A percentile compares a stretch with the other conserved stretches of the same genome.
Conservation (phyloP, 1,140 invertebrate species). For the Zophobas morio region DNA sequence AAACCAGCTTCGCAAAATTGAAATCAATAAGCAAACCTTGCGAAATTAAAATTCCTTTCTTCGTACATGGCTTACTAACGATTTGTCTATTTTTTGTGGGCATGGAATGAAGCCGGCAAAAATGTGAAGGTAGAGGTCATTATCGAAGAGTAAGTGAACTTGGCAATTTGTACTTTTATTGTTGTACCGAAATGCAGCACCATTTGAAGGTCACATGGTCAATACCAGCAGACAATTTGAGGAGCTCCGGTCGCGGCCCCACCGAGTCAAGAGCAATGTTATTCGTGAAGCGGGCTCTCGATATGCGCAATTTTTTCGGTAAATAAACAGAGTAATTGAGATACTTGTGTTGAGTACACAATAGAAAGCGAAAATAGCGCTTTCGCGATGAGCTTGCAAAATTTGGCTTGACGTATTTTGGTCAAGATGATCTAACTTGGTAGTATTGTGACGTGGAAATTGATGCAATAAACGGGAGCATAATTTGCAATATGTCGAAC, state of each 20-base stretch:
- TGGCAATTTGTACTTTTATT: conserved; percentile 20
- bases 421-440: too few relatives aligned
- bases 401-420: too few relatives aligned
- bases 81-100: conserved; percentile 11
- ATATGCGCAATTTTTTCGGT: conserved; percentile 17
- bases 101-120: conserved; percentile 2
- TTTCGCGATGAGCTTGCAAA: too few relatives aligned
- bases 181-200: conserved; percentile 30
- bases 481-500: too few relatives aligned
- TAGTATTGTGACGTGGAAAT: too few relatives aligned
- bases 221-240: conserved; percentile 12
- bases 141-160: conserved; percentile 31
- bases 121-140: conserved; percentile 31
- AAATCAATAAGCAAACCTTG: too few relatives aligned
- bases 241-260: conserved; percentile 12
- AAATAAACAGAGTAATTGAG: not conserved
- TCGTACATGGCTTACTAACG: not conserved
- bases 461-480: too few relatives aligned
- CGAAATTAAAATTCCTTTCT: not conserved
- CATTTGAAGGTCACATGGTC: conserved; percentile 28
- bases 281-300: not conserved
- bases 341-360: too few relatives aligned
- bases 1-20: too few relatives aligned
- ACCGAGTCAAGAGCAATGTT: conserved; percentile 14
- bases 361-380: too few relatives aligned